Evolutionary conservation across 2,888 invertebrate genomes (phyloP).

Genomic region (Heliothis peltigera): DNA sequence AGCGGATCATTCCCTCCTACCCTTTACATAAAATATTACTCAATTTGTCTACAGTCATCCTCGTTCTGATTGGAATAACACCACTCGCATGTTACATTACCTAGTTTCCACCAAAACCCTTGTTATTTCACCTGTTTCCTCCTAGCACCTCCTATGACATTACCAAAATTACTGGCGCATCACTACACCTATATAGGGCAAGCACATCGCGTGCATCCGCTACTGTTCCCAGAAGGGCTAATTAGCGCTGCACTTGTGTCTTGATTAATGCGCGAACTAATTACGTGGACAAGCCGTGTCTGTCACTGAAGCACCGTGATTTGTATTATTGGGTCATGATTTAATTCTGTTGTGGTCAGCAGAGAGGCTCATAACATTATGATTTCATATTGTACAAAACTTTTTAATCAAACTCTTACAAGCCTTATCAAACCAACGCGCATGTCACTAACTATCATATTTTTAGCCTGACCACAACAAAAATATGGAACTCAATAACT

Average conservation of each 20-base stretch:
- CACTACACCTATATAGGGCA: conserved; percentile 37
- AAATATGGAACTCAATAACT: conserved; percentile 32
- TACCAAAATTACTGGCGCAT: neutral
- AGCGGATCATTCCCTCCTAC: too few relatives aligned
- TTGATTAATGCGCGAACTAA: conserved; percentile 80
- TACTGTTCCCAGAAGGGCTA: conserved; percentile 67
- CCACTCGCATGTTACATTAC: too few relatives aligned
- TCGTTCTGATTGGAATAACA: too few relatives aligned
- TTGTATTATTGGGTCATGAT: conserved; percentile 58
- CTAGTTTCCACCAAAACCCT: too few relatives aligned
- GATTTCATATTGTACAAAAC: too few relatives aligned
- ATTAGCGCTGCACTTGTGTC: conserved; percentile 74
- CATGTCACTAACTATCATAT: neutral
- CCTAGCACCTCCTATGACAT: conserved; percentile 11
- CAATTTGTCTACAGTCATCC: too few relatives aligned
- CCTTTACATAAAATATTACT: too few relatives aligned
- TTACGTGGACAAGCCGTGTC: conserved; percentile 66
- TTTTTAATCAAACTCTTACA: too few relatives aligned
- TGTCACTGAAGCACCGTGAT: conserved; percentile 52
- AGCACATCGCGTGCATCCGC: conserved; percentile 50
- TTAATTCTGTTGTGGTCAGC: conserved; percentile 16
- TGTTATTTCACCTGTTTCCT: neutral
- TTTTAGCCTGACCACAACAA: neutral
- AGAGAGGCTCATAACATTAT: neutral
- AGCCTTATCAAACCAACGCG: too few relatives aligned